Percentiles rank a stretch among this genome's conserved stretches.
These are phyloP conservation scores for Campoplex capitator DNA, from an alignment of 2,888 invertebrate species.

Conservation along the genomic window DNA sequence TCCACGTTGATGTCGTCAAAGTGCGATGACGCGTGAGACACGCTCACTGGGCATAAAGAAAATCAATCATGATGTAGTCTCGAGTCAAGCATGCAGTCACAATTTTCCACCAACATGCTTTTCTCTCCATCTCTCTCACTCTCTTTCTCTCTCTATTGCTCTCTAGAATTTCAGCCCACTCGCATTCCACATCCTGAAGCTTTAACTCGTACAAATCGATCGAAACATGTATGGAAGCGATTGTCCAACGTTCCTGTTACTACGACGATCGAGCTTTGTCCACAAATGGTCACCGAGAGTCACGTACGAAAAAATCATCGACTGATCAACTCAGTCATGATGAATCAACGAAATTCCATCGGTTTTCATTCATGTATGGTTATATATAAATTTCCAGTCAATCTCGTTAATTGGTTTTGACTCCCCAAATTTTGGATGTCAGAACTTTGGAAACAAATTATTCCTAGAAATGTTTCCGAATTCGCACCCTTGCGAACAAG, in stretches of 20 bases:
- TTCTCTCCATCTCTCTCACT: constrained; percentile 22
- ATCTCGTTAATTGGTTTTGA: neutral
- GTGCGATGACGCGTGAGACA: constrained; percentile 60
- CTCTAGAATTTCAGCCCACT: constrained; percentile 28
- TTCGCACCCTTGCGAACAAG: neutral
- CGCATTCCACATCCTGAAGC: constrained; percentile 29
- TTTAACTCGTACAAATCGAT: constrained; percentile 40
- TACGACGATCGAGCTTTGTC: constrained; percentile 11
- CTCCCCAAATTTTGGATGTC: neutral
- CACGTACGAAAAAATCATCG: neutral
- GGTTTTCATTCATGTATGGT: too few species aligned
- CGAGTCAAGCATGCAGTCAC: constrained; percentile 32
- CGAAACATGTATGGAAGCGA: neutral
- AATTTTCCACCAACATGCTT: constrained; percentile 51
- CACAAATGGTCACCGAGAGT: neutral
- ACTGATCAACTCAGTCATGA: neutral
- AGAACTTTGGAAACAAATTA: neutral
- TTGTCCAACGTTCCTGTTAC: constrained; percentile 21
- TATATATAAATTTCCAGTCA: neutral
- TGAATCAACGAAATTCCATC: neutral
- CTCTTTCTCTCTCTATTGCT: neutral
- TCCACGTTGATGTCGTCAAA: constrained; percentile 32
- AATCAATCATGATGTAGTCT: constrained; percentile 56
- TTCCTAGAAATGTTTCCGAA: neutral
- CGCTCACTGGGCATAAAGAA: constrained; percentile 62